These are phyloP conservation scores for Zaprionus davidi DNA, from an alignment of 1,140 invertebrate species.

Conservation along the genomic window DNA sequence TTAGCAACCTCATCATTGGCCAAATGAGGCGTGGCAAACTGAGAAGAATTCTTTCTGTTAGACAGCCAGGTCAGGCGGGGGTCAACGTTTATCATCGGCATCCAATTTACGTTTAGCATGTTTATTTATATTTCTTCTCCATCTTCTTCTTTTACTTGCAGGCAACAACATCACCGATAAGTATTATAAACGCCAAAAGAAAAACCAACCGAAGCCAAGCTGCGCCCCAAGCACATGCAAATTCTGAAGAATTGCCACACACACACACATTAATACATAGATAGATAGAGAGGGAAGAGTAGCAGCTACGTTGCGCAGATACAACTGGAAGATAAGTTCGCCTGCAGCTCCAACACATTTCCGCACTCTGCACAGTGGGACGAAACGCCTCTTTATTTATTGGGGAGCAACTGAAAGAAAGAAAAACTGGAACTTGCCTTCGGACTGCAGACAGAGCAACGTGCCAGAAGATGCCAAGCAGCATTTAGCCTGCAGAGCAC, in stretches of 20 bases:
- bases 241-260: slow-evolving; percentile 58
- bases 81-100: slow-evolving; percentile 56
- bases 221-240: slow-evolving; percentile 58
- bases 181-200: slow-evolving; percentile 55
- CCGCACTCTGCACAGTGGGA: slow-evolving; percentile 70
- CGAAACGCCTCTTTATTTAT: slow-evolving; percentile 59
- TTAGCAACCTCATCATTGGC: slow-evolving; percentile 26
- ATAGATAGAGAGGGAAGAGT: slow-evolving; percentile 13
- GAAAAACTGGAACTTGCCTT: slow-evolving; percentile 19
- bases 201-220: slow-evolving; percentile 32
- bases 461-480: slow-evolving; percentile 51
- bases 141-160: slow-evolving; percentile 43
- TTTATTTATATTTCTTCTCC: slow-evolving; percentile 38
- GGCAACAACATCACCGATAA: slow-evolving; percentile 46
- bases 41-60: slow-evolving; percentile 14
- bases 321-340: slow-evolving; percentile 62
- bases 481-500: slow-evolving; percentile 26
- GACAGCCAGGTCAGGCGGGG: slow-evolving; percentile 27
- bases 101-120: slow-evolving; percentile 45
- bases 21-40: slow-evolving; percentile 17
- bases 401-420: slow-evolving; percentile 12
- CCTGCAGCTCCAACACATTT: slow-evolving; percentile 56
- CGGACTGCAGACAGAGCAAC: neutral
- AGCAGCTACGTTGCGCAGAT: slow-evolving; percentile 47
- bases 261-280: slow-evolving; percentile 8